phyloP scores from a whole-genome alignment of 2,888 invertebrate species.

The Thymelicus sylvestris region DNA sequence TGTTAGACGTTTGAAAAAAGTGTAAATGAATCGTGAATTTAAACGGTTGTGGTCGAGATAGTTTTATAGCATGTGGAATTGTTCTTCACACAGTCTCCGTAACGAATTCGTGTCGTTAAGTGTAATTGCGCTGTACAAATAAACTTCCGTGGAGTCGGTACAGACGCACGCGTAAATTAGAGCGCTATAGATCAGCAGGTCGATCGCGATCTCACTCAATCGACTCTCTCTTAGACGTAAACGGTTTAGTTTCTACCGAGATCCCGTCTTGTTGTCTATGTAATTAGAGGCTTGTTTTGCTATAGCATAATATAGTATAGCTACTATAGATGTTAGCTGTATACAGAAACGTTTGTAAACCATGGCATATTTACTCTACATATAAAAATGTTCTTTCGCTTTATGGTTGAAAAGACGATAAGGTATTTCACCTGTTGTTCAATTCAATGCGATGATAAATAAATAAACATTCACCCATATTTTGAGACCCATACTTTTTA shows the following conservation, averaged over 20 bases:
- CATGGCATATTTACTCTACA: too few species aligned
- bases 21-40: constrained; percentile 1
- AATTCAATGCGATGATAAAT: too few species aligned
- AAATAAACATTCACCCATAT: too few species aligned
- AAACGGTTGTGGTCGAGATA: neutral
- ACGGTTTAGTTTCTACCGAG: constrained; percentile 34
- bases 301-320: neutral
- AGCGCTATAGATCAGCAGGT: constrained; percentile 40
- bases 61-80: constrained; percentile 4
- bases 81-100: constrained; percentile 12
- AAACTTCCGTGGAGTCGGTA: constrained; percentile 19
- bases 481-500: too few species aligned
- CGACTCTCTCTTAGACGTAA: constrained; percentile 44
- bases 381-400: too few species aligned
- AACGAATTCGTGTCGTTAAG: constrained; percentile 19
- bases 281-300: constrained; percentile 30
- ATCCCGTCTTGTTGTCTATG: constrained; percentile 33
- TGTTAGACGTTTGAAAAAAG: constrained; percentile 1
- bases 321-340: too few species aligned
- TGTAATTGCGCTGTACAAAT: constrained; percentile 21
- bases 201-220: constrained; percentile 41
- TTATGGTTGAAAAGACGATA: too few species aligned
- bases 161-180: constrained; percentile 38
- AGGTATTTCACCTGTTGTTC: too few species aligned
- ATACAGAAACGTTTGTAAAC: too few species aligned